These are phyloP conservation scores for Gisinianus flammeolus DNA, from an alignment of 2,888 invertebrate species.

Conservation along the genomic window DNA sequence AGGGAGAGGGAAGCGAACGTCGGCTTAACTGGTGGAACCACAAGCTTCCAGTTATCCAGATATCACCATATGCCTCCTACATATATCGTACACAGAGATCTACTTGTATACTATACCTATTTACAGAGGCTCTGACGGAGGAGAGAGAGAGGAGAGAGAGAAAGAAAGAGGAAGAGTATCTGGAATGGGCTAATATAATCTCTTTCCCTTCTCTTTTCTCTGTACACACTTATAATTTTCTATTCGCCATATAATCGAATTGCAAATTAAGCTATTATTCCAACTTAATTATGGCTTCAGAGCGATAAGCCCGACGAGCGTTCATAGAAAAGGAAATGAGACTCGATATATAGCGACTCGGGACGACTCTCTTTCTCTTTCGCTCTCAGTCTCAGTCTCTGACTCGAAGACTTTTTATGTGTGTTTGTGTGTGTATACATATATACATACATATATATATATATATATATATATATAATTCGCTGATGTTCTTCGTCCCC, in stretches of 20 bases:
- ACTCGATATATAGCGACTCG: constrained; percentile 18
- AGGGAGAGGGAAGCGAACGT: background rate
- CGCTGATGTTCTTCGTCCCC: background rate
- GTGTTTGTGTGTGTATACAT: background rate
- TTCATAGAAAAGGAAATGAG: constrained; percentile 49
- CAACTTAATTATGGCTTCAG: constrained; percentile 58
- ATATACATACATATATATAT: no score
- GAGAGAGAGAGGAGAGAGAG: background rate
- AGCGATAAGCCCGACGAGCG: constrained; percentile 52
- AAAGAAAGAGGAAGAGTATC: background rate
- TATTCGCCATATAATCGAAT: constrained; percentile 57
- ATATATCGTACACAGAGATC: background rate
- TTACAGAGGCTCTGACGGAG: background rate
- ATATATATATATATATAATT: no score
- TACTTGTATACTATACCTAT: background rate
- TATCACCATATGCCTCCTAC: constrained; percentile 20
- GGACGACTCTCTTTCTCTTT: constrained; percentile 20
- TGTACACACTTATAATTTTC: constrained; percentile 42
- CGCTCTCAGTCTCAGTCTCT: constrained; percentile 8
- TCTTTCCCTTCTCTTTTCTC: constrained; percentile 21
- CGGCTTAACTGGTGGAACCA: constrained; percentile 24
- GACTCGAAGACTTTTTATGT: background rate
- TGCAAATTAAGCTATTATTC: constrained; percentile 59
- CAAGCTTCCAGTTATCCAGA: constrained; percentile 27
- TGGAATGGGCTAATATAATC: background rate